phyloP scores from a whole-genome alignment of 2,113 vertebrate genomes.

The Calypte anna region DNA sequence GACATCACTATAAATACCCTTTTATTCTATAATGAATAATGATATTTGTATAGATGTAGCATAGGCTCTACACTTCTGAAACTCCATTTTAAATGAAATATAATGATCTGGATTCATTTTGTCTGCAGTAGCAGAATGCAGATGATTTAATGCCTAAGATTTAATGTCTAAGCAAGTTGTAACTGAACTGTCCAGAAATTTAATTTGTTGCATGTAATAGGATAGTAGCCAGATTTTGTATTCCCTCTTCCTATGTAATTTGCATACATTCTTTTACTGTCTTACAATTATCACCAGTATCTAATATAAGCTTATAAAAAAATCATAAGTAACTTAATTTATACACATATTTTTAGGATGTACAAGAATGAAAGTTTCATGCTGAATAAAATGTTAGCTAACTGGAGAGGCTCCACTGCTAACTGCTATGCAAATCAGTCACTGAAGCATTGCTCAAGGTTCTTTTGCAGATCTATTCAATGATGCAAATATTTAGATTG shows the following conservation, averaged over 20 bases:
- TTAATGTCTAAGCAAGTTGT: neutral
- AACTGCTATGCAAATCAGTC: neutral
- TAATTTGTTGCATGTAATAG: neutral
- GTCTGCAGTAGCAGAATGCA: neutral
- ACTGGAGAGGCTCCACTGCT: neutral
- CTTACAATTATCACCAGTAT: neutral
- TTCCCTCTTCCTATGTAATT: neutral
- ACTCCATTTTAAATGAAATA: neutral
- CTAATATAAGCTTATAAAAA: neutral
- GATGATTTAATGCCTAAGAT: neutral
- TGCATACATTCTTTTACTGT: neutral
- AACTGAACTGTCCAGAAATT: constrained; percentile 25
- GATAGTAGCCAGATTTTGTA: neutral
- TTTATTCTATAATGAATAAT: neutral
- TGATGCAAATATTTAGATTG: neutral
- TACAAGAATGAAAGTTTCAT: neutral
- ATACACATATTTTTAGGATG: neutral
- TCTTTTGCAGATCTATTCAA: neutral
- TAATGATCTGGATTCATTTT: neutral
- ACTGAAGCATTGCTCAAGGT: neutral
- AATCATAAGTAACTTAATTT: neutral
- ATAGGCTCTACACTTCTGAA: neutral
- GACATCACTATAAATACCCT: neutral
- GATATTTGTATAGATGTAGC: neutral
- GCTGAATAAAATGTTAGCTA: neutral